Evolutionary conservation across 2,113 vertebrate species (phyloP), one percentile per base, ranked within the genome.

Genomic region (Columba janthina): DNA sequence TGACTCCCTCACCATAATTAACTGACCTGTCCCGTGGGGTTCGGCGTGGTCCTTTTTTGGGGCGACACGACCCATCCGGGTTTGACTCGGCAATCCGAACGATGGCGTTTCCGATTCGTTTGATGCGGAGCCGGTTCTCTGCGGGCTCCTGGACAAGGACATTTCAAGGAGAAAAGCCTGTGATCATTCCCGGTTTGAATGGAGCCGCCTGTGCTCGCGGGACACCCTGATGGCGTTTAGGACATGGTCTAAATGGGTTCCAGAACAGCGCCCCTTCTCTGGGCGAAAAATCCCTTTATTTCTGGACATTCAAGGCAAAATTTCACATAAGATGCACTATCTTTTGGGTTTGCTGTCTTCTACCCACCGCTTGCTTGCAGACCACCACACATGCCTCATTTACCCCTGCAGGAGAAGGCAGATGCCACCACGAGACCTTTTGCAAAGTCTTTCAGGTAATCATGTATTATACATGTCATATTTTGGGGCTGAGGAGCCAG

Each of bases 11-110:
- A 16, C 15, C 31, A 28, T 40, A 90, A 71, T 84, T 78, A 54
- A 79, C 65, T 84, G 84, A 58, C 93, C 93, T 57, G 83, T 94
- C 89, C 92, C 57, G 53, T 48, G 85, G 53, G 93, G 73, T 20
- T 69, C 60, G 22, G 3, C 17, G 67, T 31, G 36, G 24, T 83
- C 85, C 80, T 87, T 12, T 90, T 89, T 84, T 70, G 74, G 93
- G 75, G 78, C 74, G 57, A 26, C 56, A 73, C 21, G 51, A 72
- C 15, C 84, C 71, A 18, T 38, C 5, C 5, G 50, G 71, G 50
- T 84, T 65, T 54, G 57, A 20, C 24, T 83, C 60, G 12, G 8
- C 42, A 21, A 46, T 20, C 56, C 26, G 36, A 74, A 9, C 2
- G 7, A 56, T 3, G 4, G 57, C 25, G 50, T 51, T 91, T 74